These are phyloP conservation scores for Larimichthys crocea DNA, from an alignment of 2,113 vertebrate genomes.

Conservation along the genomic window DNA sequence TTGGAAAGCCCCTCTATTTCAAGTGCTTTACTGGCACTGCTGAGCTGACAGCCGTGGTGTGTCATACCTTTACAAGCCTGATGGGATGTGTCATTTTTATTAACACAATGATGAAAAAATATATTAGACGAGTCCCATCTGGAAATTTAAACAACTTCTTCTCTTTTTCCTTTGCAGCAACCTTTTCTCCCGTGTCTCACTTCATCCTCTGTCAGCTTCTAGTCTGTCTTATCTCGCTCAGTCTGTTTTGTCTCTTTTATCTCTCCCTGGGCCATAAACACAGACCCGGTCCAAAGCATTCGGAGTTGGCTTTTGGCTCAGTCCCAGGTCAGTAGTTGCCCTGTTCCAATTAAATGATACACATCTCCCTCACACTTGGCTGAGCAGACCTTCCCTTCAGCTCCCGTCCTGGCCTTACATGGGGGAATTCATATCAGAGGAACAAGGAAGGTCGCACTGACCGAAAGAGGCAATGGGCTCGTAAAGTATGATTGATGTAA, in stretches of 20 bases:
- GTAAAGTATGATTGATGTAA: conserved; percentile 17
- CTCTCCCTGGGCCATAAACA: conserved; percentile 32
- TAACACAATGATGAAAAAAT: neutral
- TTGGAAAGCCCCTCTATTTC: conserved; percentile 56
- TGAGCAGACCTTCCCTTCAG: conserved; percentile 63
- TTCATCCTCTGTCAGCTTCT: neutral
- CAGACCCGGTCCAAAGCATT: conserved; percentile 28
- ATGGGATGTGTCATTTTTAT: conserved; percentile 15
- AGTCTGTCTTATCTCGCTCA: conserved; percentile 5
- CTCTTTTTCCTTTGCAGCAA: conserved; percentile 19
- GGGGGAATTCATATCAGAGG: conserved; percentile 58
- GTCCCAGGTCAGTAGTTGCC: conserved; percentile 76
- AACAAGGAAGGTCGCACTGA: conserved; percentile 44
- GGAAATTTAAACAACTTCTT: conserved; percentile 1
- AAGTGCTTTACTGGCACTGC: conserved; percentile 49
- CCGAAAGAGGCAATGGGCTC: conserved; percentile 18
- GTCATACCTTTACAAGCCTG: conserved; percentile 14
- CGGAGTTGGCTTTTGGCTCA: conserved; percentile 41
- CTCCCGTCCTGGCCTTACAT: conserved; percentile 57
- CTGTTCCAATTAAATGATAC: conserved; percentile 77
- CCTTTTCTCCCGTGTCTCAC: conserved; percentile 15
- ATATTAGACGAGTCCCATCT: neutral
- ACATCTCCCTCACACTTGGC: conserved; percentile 69
- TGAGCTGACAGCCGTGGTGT: conserved; percentile 10
- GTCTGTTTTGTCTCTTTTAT: conserved; percentile 42